Evolutionary conservation across 2,888 invertebrate genomes (phyloP).

Genomic region (Meteorus cinctellus): DNA sequence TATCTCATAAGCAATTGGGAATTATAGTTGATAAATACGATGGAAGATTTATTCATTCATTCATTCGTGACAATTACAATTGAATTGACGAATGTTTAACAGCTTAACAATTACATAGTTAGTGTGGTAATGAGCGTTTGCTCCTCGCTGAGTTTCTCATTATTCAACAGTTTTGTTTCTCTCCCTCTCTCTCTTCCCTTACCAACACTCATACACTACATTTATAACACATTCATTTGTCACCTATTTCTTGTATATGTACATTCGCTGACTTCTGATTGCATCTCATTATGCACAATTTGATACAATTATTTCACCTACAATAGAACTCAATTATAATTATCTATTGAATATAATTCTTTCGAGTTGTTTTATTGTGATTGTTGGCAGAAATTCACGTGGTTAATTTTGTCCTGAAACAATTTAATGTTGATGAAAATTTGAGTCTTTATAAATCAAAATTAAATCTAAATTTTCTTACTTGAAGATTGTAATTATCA

Average conservation of each 20-base stretch:
- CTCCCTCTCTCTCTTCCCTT: neutral
- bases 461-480: no score
- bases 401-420: no score
- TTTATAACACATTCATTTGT: conserved; percentile 24
- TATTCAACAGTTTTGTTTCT: conserved; percentile 10
- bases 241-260: conserved; percentile 2
- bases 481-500: no score
- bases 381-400: no score
- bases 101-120: conserved; percentile 2
- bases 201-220: neutral
- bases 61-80: neutral
- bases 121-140: neutral
- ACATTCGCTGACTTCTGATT: neutral
- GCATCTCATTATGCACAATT: neutral
- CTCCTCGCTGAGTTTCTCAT: neutral
- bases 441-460: no score
- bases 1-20: neutral
- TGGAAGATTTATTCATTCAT: neutral
- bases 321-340: neutral
- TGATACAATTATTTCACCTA: neutral
- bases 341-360: no score
- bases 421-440: no score
- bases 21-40: neutral
- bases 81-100: conserved; percentile 1
- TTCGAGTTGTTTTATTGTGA: no score